Evolutionary conservation across 1,140 invertebrate genomes (phyloP).

Genomic region (Bradysia coprophila): DNA sequence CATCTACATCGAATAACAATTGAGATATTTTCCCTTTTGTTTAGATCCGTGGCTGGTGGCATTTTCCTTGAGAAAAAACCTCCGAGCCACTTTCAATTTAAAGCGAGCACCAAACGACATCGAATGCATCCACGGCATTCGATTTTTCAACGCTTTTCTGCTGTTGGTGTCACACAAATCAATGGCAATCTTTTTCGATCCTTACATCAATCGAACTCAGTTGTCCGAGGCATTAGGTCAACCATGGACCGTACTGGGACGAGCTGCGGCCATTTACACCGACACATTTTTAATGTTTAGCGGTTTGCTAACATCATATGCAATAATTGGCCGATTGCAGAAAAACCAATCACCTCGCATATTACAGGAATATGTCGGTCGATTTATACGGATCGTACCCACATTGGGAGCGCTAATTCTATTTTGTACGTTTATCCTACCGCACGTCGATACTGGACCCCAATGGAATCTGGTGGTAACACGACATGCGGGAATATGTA

Average conservation of each 20-base stretch:
- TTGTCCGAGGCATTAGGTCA: conserved; percentile 32
- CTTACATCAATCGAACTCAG: conserved; percentile 37
- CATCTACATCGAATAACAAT: conserved; percentile 2
- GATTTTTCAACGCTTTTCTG: conserved; percentile 38
- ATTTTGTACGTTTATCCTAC: conserved; percentile 42
- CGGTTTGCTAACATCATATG: conserved; percentile 37
- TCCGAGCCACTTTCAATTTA: conserved; percentile 30
- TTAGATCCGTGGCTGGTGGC: conserved; percentile 28
- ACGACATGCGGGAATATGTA: conserved; percentile 39
- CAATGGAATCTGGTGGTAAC: conserved; percentile 43
- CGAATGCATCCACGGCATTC: conserved; percentile 35
- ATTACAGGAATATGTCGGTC: conserved; percentile 36
- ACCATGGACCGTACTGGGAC: conserved; percentile 28
- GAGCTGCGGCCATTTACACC: conserved; percentile 43
- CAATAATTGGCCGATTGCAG: conserved; percentile 33
- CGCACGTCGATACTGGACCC: conserved; percentile 37
- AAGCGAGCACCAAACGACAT: conserved; percentile 31
- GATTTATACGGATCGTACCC: conserved; percentile 37
- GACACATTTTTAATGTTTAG: conserved; percentile 48
- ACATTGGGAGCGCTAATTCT: conserved; percentile 37
- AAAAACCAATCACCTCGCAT: conserved; percentile 32
- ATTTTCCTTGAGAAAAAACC: conserved; percentile 42
- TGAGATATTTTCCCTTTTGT: conserved; percentile 6
- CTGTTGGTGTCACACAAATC: conserved; percentile 41
- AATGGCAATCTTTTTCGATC: conserved; percentile 41